phyloP scores from a whole-genome alignment of 2,113 vertebrate genomes.

The Callopanchax toddi region DNA sequence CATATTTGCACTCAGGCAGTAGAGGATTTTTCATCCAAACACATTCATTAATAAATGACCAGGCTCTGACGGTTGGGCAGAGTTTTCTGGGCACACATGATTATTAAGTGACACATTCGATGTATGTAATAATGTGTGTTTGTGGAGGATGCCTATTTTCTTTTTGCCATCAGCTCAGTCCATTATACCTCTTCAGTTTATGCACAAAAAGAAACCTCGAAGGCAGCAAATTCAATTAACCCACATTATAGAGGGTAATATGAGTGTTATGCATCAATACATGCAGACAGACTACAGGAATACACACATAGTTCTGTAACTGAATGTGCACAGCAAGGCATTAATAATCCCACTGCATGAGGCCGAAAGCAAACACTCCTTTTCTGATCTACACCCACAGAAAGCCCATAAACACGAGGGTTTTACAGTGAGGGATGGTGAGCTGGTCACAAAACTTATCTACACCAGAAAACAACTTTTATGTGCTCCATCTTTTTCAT shows the following conservation, averaged over 20 bases:
- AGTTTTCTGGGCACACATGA: not conserved
- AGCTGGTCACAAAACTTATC: constrained; percentile 7
- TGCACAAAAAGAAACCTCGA: constrained; percentile 20
- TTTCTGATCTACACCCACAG: not conserved
- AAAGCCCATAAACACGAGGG: constrained; percentile 11
- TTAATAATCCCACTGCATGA: constrained; percentile 2
- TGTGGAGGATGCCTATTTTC: not conserved
- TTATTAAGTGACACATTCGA: not conserved
- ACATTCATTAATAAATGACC: not conserved
- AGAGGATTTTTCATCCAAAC: not conserved
- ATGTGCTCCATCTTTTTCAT: constrained; percentile 19
- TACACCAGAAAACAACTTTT: constrained; percentile 5
- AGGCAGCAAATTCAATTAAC: constrained; percentile 46
- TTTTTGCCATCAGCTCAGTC: constrained; percentile 11
- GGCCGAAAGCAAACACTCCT: not conserved
- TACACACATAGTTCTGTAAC: not conserved
- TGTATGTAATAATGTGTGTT: constrained; percentile 1
- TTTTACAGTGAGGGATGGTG: constrained; percentile 4
- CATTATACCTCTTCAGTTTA: constrained; percentile 27
- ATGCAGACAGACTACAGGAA: constrained; percentile 5
- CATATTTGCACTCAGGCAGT: not conserved
- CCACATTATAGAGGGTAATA: constrained; percentile 8
- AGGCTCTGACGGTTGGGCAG: not conserved
- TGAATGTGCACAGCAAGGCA: constrained; percentile 5
- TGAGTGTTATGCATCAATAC: constrained; percentile 9